phyloP scores from a whole-genome alignment of 2,888 invertebrate species.

The Bombylius major region DNA sequence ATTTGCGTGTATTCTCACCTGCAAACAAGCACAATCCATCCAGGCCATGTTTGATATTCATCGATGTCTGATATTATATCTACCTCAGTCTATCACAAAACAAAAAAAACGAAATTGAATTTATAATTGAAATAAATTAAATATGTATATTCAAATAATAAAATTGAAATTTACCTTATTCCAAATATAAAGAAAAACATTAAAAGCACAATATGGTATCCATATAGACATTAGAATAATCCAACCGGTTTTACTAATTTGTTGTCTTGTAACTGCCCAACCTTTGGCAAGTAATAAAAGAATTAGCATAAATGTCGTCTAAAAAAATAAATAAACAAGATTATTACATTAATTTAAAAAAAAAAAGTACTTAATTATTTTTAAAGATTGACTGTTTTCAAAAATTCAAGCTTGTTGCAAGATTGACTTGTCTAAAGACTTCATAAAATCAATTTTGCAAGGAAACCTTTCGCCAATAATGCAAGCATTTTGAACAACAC shows the following conservation, averaged over 20 bases:
- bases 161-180: conserved; percentile 67
- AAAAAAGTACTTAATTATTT: no score
- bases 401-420: neutral
- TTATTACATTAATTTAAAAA: no score
- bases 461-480: no score
- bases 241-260: conserved; percentile 71
- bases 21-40: conserved; percentile 83
- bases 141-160: neutral
- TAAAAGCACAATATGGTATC: conserved; percentile 82
- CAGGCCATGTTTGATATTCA: conserved; percentile 96
- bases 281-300: conserved; percentile 88
- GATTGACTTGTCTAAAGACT: neutral
- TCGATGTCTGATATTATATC: conserved; percentile 93
- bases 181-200: conserved; percentile 89
- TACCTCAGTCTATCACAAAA: conserved; percentile 68
- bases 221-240: conserved; percentile 51
- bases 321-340: neutral
- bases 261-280: conserved; percentile 87
- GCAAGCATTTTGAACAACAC: no score
- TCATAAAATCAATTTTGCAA: neutral
- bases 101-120: neutral
- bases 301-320: conserved; percentile 89
- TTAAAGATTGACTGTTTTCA: no score
- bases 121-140: neutral
- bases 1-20: conserved; percentile 26